These are phyloP conservation scores for Protobothrops flavoviridis DNA, from an alignment of 2,113 vertebrate genomes.

Conservation along the genomic window DNA sequence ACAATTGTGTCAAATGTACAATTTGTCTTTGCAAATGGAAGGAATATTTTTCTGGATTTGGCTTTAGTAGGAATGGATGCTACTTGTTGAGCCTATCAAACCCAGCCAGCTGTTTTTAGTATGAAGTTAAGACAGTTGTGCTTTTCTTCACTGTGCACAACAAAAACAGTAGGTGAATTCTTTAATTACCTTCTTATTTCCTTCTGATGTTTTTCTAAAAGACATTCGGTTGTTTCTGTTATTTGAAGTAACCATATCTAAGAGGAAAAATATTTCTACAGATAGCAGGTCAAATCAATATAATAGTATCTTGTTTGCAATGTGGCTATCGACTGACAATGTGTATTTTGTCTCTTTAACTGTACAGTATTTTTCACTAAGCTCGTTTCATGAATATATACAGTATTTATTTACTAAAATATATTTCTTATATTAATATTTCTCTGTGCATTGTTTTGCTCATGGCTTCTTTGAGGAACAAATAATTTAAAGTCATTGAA, in stretches of 20 bases:
- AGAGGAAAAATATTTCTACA: background rate
- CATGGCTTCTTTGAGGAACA: background rate
- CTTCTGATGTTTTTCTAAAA: background rate
- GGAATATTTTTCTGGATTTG: background rate
- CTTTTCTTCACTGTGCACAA: constrained; percentile 32
- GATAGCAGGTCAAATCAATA: constrained; percentile 45
- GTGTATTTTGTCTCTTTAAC: constrained; percentile 52
- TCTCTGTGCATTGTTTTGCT: background rate
- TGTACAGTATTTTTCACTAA: constrained; percentile 34
- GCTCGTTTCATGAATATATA: constrained; percentile 14
- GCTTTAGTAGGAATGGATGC: background rate
- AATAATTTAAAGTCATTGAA: constrained; percentile 6
- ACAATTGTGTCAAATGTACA: background rate
- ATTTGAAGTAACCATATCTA: background rate
- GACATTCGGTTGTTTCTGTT: background rate
- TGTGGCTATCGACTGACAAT: constrained; percentile 39
- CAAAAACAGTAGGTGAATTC: constrained; percentile 3
- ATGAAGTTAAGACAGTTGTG: constrained; percentile 49
- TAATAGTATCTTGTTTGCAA: constrained; percentile 52
- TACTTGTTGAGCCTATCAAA: constrained; percentile 27
- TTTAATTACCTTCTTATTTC: background rate
- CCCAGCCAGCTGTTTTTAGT: constrained; percentile 42
- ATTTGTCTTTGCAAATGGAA: background rate
- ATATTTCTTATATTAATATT: background rate
- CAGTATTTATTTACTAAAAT: background rate